A percentile compares a stretch with the other conserved stretches of the same genome.
Conservation (phyloP, 2,888 invertebrate species). For the Cephus rjabovi region DNA sequence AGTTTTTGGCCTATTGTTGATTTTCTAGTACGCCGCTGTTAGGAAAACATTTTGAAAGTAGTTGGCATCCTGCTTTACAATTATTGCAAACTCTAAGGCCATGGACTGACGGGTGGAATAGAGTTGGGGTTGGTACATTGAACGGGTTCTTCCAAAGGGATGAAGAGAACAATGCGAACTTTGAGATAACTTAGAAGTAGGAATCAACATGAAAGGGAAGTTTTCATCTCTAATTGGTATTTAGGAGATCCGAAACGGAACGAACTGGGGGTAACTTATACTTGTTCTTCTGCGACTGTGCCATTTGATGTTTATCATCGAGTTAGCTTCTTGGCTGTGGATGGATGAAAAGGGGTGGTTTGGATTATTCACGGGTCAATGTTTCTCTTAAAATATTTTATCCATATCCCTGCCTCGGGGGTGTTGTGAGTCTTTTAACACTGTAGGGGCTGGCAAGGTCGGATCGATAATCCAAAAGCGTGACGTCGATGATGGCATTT, state of each 20-base stretch:
- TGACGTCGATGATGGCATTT: background rate
- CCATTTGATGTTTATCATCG: constrained; percentile 58
- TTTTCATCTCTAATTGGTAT: constrained; percentile 65
- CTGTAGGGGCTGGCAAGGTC: background rate
- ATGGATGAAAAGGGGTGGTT: constrained; percentile 37
- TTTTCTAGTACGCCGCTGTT: constrained; percentile 8
- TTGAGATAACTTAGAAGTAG: constrained; percentile 58
- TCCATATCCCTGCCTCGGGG: constrained; percentile 6
- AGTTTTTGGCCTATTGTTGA: background rate
- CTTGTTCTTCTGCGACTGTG: constrained; percentile 29
- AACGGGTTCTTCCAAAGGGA: background rate
- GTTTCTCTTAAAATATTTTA: constrained; percentile 43
- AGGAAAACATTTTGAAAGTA: constrained; percentile 52
- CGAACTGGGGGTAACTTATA: constrained; percentile 39
- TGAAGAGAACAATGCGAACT: constrained; percentile 61
- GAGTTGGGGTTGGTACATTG: constrained; percentile 11
- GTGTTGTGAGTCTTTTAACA: background rate
- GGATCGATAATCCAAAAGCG: background rate
- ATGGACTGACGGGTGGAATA: constrained; percentile 37
- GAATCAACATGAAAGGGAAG: constrained; percentile 65
- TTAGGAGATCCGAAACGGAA: constrained; percentile 63
- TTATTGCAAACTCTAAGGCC: constrained; percentile 49
- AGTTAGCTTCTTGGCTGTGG: constrained; percentile 27
- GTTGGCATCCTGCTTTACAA: constrained; percentile 44
- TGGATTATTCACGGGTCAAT: constrained; percentile 54